A percentile compares a stretch with the other conserved stretches of the same genome.
Evolutionary conservation across 2,797 vertebrate genomes (phyloP).

Genomic region (Peromyscus eremicus): DNA sequence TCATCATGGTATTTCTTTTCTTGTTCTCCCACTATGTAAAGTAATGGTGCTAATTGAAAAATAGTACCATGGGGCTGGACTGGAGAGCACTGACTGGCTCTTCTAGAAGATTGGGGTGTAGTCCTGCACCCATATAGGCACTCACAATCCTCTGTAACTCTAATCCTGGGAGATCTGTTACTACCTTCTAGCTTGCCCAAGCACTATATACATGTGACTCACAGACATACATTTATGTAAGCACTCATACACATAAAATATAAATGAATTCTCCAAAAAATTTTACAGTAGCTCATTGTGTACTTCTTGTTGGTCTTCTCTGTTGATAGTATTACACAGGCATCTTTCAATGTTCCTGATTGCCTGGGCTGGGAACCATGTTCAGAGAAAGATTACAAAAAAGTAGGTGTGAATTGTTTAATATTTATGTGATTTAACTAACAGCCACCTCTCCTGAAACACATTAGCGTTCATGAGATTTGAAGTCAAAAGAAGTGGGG

Average conservation of each 20-base stretch:
- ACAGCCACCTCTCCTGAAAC: constrained; percentile 61
- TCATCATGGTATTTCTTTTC: too few species aligned
- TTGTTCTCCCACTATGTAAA: neutral
- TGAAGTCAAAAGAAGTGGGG: constrained; percentile 70
- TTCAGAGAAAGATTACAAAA: constrained; percentile 49
- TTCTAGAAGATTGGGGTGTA: neutral
- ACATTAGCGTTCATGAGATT: constrained; percentile 61
- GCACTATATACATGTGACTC: neutral
- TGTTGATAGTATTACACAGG: neutral
- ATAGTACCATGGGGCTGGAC: neutral
- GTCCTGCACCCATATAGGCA: neutral
- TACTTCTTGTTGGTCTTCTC: neutral
- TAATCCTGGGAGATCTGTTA: neutral
- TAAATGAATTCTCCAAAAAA: neutral
- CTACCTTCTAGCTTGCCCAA: neutral
- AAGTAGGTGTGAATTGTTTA: constrained; percentile 64
- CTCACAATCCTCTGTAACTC: neutral
- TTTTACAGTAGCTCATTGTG: constrained; percentile 1
- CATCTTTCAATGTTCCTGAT: neutral
- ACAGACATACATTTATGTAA: neutral
- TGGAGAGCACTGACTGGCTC: neutral
- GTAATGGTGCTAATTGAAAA: neutral
- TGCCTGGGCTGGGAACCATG: neutral
- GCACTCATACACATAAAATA: neutral
- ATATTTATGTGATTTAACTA: constrained; percentile 74